Evolutionary conservation across 2,113 vertebrate species (phyloP).

Genomic region (Cisticola juncidis): DNA sequence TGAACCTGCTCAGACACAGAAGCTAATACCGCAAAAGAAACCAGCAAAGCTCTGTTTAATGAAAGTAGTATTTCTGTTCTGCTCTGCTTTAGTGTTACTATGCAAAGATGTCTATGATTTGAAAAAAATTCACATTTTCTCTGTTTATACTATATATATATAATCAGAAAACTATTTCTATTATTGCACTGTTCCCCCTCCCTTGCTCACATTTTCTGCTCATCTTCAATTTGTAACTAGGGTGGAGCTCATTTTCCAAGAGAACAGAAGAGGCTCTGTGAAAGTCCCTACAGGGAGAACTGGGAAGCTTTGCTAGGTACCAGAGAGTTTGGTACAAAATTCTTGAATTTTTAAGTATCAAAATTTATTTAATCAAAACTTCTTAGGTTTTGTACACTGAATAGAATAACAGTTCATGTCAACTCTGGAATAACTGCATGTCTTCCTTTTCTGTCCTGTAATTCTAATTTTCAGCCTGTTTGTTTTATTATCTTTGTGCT

Average conservation of each 20-base stretch:
- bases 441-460: background rate
- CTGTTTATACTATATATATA: rapidly evolving
- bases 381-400: background rate
- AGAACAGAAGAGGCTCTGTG: background rate
- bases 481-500: background rate
- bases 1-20: background rate
- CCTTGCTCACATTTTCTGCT: background rate
- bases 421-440: background rate
- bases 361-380: background rate
- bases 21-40: background rate
- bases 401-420: background rate
- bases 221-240: background rate
- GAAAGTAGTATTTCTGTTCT: background rate
- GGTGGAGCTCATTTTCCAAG: background rate
- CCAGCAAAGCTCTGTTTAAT: background rate
- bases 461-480: background rate
- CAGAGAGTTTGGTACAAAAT: background rate
- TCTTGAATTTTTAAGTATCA: background rate
- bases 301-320: background rate
- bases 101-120: background rate
- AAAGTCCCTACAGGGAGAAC: background rate
- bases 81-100: background rate
- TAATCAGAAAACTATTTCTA: background rate
- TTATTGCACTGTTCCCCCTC: rapidly evolving
- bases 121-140: background rate